These are phyloP conservation scores for Campaea margaritaria DNA, from an alignment of 2,888 invertebrate genomes.

Conservation along the genomic window DNA sequence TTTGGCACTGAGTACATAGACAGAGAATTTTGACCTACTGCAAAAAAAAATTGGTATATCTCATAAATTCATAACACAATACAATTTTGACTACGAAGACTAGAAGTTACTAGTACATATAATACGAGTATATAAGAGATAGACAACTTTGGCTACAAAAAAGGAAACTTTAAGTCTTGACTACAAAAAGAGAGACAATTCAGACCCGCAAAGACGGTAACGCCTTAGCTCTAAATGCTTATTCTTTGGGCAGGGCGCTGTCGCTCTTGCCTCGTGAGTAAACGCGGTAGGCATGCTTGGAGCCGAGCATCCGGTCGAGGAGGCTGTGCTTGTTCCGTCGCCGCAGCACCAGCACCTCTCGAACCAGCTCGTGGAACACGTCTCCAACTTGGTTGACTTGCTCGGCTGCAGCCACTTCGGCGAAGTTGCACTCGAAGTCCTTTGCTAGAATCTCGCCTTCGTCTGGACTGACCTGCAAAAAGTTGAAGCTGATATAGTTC, in stretches of 20 bases:
- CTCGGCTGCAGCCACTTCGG: constrained; percentile 95
- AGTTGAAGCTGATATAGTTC: not conserved
- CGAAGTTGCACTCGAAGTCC: constrained; percentile 94
- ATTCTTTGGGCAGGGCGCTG: constrained; percentile 94
- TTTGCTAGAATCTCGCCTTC: constrained; percentile 95
- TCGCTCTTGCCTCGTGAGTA: constrained; percentile 96
- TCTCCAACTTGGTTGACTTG: constrained; percentile 94
- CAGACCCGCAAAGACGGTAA: not conserved
- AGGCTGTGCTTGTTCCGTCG: constrained; percentile 94
- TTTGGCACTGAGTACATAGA: too few relatives aligned
- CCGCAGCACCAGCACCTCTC: constrained; percentile 91
- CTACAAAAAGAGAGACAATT: not conserved
- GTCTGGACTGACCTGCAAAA: constrained; percentile 89
- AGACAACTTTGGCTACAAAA: too few relatives aligned
- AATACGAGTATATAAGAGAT: too few relatives aligned
- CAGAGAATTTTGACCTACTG: too few relatives aligned
- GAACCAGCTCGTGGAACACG: constrained; percentile 93
- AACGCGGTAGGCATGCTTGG: constrained; percentile 88
- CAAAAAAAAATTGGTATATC: too few relatives aligned
- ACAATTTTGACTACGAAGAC: too few relatives aligned
- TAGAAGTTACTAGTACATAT: too few relatives aligned
- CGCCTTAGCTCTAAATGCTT: constrained; percentile 35
- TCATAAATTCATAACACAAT: too few relatives aligned
- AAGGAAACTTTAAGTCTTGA: not conserved
- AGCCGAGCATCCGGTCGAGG: constrained; percentile 93